These are phyloP conservation scores for Phodopus roborovskii DNA, from an alignment of 2,113 vertebrate species.

Conservation along the genomic window DNA sequence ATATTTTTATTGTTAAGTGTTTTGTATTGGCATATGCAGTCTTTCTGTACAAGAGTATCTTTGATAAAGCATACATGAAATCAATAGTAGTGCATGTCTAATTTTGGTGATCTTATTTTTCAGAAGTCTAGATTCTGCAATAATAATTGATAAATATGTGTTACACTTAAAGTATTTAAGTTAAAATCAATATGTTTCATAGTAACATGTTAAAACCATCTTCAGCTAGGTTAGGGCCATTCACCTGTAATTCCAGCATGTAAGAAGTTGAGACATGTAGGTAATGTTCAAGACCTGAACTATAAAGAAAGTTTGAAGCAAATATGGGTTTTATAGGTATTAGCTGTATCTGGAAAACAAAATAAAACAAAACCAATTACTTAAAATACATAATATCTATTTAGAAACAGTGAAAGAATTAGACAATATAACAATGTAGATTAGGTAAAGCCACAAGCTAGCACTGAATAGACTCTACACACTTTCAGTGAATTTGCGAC, in stretches of 20 bases:
- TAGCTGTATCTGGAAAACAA: background rate
- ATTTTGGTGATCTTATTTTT: background rate
- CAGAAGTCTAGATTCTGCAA: background rate
- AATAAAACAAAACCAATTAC: background rate
- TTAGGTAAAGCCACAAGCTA: background rate
- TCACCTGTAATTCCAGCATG: background rate
- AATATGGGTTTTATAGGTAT: background rate
- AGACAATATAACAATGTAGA: background rate
- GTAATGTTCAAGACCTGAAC: background rate
- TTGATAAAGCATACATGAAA: background rate
- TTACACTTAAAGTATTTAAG: background rate
- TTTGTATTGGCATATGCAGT: background rate
- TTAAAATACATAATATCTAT: background rate
- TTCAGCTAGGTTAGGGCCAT: background rate
- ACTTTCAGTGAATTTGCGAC: background rate
- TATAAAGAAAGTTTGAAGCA: background rate
- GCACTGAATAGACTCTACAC: background rate
- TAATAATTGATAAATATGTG: background rate
- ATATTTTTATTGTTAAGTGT: background rate
- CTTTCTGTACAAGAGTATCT: background rate
- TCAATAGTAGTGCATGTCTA: background rate
- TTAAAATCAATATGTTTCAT: background rate
- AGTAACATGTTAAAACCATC: background rate
- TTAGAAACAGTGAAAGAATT: background rate
- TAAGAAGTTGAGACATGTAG: background rate